phyloP scores from a whole-genome alignment of 1,140 invertebrate genomes.

The Orchesella cincta region DNA sequence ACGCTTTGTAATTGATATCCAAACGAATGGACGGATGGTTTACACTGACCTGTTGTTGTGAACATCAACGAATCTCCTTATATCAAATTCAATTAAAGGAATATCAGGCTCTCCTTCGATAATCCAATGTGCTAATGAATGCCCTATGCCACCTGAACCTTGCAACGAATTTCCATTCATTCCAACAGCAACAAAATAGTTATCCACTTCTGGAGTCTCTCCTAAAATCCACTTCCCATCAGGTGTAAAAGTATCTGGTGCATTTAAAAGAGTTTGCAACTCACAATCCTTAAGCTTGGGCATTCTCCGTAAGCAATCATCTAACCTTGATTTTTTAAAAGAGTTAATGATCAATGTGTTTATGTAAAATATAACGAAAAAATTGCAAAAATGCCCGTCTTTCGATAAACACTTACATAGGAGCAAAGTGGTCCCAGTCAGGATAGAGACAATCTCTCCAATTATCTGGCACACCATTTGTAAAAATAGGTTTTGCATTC shows the following conservation, averaged over 20 bases:
- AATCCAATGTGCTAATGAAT: constrained; percentile 78
- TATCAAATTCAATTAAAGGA: constrained; percentile 88
- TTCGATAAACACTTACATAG: constrained; percentile 33
- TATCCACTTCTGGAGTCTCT: constrained; percentile 88
- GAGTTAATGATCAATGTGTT: constrained; percentile 31
- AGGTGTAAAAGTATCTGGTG: constrained; percentile 55
- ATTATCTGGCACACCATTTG: constrained; percentile 70
- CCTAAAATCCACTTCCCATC: constrained; percentile 90
- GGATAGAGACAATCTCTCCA: constrained; percentile 56
- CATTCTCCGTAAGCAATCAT: constrained; percentile 37
- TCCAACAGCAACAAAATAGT: constrained; percentile 89
- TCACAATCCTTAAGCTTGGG: constrained; percentile 42
- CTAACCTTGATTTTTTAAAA: constrained; percentile 51
- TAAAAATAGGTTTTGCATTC: constrained; percentile 83
- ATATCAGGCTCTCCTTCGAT: constrained; percentile 73
- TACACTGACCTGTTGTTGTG: constrained; percentile 87
- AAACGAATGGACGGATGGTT: no score
- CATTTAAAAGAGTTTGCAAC: constrained; percentile 41
- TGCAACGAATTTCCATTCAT: constrained; percentile 69
- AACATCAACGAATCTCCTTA: constrained; percentile 86
- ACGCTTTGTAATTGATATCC: neutral
- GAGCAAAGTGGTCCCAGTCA: constrained; percentile 51
- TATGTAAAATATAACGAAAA: neutral
- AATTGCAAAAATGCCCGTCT: neutral
- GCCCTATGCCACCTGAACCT: constrained; percentile 74